phyloP scores from a whole-genome alignment of 2,113 vertebrate species.

The Pseudonaja textilis region DNA sequence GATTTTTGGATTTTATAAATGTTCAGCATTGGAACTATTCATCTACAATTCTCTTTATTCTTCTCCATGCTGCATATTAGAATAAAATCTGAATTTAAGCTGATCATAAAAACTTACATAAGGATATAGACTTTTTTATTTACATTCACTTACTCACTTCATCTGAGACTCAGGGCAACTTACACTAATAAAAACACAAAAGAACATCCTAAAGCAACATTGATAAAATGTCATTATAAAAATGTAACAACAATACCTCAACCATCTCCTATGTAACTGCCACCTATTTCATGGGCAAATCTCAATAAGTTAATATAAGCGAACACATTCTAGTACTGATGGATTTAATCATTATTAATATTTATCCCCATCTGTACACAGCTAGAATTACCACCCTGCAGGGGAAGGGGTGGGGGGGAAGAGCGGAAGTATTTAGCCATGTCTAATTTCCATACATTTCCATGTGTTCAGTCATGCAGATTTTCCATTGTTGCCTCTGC shows the following conservation, averaged over 20 bases:
- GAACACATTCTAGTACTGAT: not conserved
- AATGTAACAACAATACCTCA: not conserved
- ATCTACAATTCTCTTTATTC: not conserved
- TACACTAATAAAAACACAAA: not conserved
- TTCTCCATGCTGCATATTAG: too few relatives aligned
- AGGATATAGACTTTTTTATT: not conserved
- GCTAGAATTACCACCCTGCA: constrained; percentile 1
- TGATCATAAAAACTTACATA: not conserved
- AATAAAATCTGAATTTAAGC: not conserved
- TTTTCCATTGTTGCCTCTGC: constrained; percentile 3
- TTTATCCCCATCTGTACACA: constrained; percentile 12
- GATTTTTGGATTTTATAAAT: not conserved
- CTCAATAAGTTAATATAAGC: not conserved
- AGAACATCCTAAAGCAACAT: not conserved
- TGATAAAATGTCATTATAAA: not conserved
- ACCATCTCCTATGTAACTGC: not conserved
- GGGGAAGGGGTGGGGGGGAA: not conserved
- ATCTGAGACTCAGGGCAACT: not conserved
- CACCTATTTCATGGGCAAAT: not conserved
- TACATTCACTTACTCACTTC: not conserved
- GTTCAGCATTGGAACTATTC: not conserved
- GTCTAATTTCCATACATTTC: constrained; percentile 27
- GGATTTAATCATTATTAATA: not conserved
- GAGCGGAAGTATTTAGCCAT: constrained; percentile 12
- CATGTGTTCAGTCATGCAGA: constrained; percentile 8